Evolutionary conservation across 2,888 invertebrate species (phyloP).

Genomic region (Adela reaumurella): DNA sequence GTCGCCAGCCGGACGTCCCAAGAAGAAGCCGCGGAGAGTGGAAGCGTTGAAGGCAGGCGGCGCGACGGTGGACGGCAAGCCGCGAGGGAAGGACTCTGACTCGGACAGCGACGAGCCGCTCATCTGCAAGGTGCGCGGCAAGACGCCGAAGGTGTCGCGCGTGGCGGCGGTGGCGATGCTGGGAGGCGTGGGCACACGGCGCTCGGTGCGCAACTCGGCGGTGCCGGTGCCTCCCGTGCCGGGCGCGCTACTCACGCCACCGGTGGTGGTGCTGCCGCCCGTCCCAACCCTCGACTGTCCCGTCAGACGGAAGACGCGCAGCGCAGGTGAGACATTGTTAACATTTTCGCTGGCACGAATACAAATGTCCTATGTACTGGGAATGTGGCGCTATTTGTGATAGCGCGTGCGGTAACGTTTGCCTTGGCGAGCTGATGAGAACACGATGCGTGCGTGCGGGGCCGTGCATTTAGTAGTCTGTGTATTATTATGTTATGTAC

Average conservation of each 20-base stretch:
- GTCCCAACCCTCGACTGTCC: conserved; percentile 27
- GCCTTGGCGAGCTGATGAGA: too few relatives aligned
- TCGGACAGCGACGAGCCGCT: conserved; percentile 81
- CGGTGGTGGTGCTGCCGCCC: conserved; percentile 23
- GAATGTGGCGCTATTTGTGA: too few relatives aligned
- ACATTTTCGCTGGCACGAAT: too few relatives aligned
- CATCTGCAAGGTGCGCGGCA: conserved; percentile 65
- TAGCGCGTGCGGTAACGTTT: too few relatives aligned
- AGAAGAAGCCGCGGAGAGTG: conserved; percentile 35
- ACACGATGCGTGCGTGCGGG: too few relatives aligned
- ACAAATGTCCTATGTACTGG: too few relatives aligned
- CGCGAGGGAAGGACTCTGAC: conserved; percentile 61
- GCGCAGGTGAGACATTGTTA: conserved; percentile 56
- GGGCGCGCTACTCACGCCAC: conserved; percentile 20
- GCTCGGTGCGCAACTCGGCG: conserved; percentile 47
- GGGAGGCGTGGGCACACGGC: conserved; percentile 42
- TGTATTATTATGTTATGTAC: too few relatives aligned
- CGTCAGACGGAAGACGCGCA: conserved; percentile 62
- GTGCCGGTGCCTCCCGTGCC: conserved; percentile 13
- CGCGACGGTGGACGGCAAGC: conserved; percentile 44
- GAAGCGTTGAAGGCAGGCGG: conserved; percentile 44
- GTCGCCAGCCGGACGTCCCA: conserved; percentile 30
- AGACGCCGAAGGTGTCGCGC: conserved; percentile 21
- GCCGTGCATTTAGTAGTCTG: too few relatives aligned
- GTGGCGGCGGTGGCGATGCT: conserved; percentile 12